Evolutionary conservation across 1,140 invertebrate genomes (phyloP), one percentile per base, ranked within the genome.

Genomic region (Carcinoscorpius rotundicauda): DNA sequence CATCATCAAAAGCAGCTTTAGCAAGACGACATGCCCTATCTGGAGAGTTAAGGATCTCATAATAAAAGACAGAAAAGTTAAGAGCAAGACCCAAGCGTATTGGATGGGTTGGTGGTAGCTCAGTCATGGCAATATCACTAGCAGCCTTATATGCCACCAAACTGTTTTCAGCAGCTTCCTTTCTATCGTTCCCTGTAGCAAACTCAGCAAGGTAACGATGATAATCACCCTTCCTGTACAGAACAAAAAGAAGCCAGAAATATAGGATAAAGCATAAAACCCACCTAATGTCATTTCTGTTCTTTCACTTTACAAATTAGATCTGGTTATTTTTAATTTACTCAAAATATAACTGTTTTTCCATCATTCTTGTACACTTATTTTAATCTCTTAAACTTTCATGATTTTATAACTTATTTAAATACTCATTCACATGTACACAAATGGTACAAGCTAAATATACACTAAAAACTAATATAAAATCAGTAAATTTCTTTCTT

Each of bases 31-130:
- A 97, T 73, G 93, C 93, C 79, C 91, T 86, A 79, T 98, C 93
- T 71, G 94, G 93, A 72, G 91, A 92, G 81, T 96, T 97, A 75
- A 97, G 83, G 79, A 98, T 97, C 84, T 98, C 94, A 79, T 97
- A 98, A 82, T 97, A 97, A 82, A 98, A 98, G 73, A 93, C 89
- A 70, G 91, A 95, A 82, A 93, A 95, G 81, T 95, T 96, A 73
- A 93, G 85, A 69, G 90, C 91, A 78, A 94, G 82, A 73, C 91
- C 91, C 80, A 93, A 83, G 74, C 82, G 75, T 64, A 85, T 83
- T 50, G 83, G 96, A 83, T 98, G 94, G 78, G 95, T 98, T 73
- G 96, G 93, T 72, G 93, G 91, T 80, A 99, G 84, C 80, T 98
- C 93, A 72, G 89, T 90, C 86, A 91, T 94, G 73, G 94, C 92